Percentiles rank a stretch among this genome's conserved stretches.
These are phyloP conservation scores for Ctenopoma kingsleyae DNA, from an alignment of 2,797 vertebrate genomes.

Conservation along the genomic window DNA sequence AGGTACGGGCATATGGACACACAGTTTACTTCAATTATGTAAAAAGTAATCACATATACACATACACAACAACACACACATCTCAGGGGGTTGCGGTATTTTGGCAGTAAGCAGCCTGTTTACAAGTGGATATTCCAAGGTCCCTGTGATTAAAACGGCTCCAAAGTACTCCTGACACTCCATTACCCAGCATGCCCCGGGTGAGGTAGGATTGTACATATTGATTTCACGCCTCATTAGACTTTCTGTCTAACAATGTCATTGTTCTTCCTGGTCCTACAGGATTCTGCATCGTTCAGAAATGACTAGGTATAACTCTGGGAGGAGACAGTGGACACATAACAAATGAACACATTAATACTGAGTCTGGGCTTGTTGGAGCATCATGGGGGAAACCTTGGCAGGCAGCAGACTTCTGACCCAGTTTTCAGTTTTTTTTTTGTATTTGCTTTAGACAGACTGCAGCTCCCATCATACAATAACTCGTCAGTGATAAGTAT, in stretches of 20 bases:
- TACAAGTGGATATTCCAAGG: conserved; percentile 80
- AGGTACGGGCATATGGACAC: conserved; percentile 35
- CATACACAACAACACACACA: conserved; percentile 33
- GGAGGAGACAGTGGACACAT: conserved; percentile 65
- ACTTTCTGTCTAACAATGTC: conserved; percentile 82
- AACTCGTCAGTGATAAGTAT: not conserved
- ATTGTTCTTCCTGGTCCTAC: conserved; percentile 77
- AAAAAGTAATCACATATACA: conserved; percentile 56
- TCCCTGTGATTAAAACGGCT: conserved; percentile 85
- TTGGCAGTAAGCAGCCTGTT: conserved; percentile 73
- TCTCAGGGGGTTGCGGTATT: conserved; percentile 45
- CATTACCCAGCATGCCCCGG: conserved; percentile 85
- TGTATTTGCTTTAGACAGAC: conserved; percentile 7
- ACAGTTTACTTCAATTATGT: conserved; percentile 53
- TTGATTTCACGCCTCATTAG: conserved; percentile 88
- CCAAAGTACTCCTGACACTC: conserved; percentile 85
- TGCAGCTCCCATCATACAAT: not conserved
- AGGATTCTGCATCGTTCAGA: conserved; percentile 60
- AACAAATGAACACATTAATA: conserved; percentile 76
- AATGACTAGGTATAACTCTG: conserved; percentile 71
- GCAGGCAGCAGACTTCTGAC: conserved; percentile 42
- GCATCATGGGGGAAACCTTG: conserved; percentile 26
- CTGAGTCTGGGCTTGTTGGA: conserved; percentile 28
- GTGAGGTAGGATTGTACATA: conserved; percentile 82
- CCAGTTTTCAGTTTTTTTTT: conserved; percentile 52